Conservation (phyloP, 2,113 vertebrate species). For the Onychostruthus taczanowskii region DNA sequence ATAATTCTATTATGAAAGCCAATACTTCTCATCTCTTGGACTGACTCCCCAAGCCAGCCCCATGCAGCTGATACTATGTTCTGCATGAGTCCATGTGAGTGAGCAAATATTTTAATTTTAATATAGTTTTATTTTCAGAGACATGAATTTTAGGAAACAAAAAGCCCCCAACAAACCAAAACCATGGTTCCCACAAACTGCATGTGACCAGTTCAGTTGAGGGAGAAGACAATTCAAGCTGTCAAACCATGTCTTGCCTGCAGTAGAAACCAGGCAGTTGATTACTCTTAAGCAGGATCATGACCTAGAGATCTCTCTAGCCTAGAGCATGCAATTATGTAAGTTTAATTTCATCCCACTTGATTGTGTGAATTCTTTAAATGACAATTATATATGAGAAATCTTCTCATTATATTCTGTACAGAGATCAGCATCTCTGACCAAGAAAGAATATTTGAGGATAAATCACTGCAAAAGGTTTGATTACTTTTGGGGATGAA, state of each 20-base stretch:
- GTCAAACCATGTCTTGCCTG: background rate
- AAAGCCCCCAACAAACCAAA: background rate
- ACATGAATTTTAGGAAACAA: background rate
- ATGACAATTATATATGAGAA: background rate
- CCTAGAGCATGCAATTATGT: background rate
- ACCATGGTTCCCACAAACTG: background rate
- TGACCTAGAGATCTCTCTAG: background rate
- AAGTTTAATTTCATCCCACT: conserved; percentile 14
- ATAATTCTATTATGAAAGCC: background rate
- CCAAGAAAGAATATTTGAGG: conserved; percentile 9
- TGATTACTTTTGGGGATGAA: conserved; percentile 31
- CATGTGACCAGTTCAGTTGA: background rate
- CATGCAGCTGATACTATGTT: background rate
- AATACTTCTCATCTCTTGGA: background rate
- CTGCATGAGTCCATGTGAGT: background rate
- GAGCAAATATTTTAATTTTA: background rate
- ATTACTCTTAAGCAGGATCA: background rate
- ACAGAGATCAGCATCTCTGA: conserved; percentile 15
- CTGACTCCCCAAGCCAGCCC: background rate
- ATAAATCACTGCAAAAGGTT: conserved; percentile 34
- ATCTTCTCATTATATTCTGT: background rate
- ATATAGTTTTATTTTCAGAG: background rate
- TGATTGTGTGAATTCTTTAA: background rate
- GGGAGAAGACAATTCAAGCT: background rate
- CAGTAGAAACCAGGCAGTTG: background rate